Base-by-base conservation (phyloP, 30 jellyfish, hydroid and myxozoan species). In the Aurelia aurita region DNA sequence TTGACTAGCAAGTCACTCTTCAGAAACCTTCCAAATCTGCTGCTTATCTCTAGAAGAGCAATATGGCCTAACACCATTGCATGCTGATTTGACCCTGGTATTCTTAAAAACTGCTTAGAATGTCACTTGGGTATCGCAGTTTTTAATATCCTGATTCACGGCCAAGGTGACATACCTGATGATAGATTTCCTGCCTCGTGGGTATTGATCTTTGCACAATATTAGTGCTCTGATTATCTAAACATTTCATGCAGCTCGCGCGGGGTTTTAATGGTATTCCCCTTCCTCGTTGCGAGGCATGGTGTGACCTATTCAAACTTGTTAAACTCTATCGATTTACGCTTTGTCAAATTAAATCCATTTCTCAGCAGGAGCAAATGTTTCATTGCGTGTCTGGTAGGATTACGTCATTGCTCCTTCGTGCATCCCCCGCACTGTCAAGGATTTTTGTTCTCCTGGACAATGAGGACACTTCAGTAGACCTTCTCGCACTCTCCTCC, bases 51-150 rank as follows among this genome's bases (percentile, higher is more conserved):
- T 60, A 28, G 75, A 25, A 53, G 63, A 31, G 70, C 88, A 32
- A 22, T 58, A 53, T 0, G 88, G 58, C 62, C 62, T 75, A 77
- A 61, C 88, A 77, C 79, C 88, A 77, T 44, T 29, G 72, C 88
- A 59, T 60, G 88, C 88, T 77, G 88, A 68, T 63, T 23, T 77
- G 88, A 77, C 88, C 88, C 58, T 55, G 88, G 88, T 51, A 77
- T 77, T 32, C 88, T 58, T 19, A 19, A 59, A 32, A 8, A 67
- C 88, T 58, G 54, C 88, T 43, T 20, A 39, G 67, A 14, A 18
- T 58, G 63, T 43, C 88, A 18, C 78, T 58, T 25, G 88, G 88
- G 71, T 23, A 44, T 59, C 79, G 79, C 88, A 51, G 88, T 77
- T 59, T 44, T 58, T 39, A 77, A 77, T 77, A 77, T 77, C 88